Conservation (phyloP, 1,140 invertebrate genomes). For the Papilio helenus region DNA sequence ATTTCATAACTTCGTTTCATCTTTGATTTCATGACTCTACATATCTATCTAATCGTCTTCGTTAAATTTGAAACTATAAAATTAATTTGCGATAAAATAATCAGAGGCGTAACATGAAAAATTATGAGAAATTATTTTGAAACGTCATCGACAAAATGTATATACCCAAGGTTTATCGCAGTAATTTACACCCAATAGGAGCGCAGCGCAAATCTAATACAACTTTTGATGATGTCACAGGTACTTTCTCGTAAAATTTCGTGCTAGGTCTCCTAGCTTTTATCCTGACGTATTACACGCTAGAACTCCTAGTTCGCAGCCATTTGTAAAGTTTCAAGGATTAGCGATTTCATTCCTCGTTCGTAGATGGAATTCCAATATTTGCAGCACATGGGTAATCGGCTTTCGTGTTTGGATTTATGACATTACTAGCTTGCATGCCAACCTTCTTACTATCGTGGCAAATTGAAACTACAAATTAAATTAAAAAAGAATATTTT, state of each 20-base stretch:
- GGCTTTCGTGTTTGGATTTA: conserved; percentile 34
- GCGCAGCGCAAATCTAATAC: too few relatives aligned
- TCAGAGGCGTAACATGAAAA: too few relatives aligned
- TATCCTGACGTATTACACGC: not conserved
- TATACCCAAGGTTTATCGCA: too few relatives aligned
- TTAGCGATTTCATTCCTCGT: conserved; percentile 21
- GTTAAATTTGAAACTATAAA: not conserved
- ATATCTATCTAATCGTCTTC: not conserved
- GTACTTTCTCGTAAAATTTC: too few relatives aligned
- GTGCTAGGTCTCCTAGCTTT: too few relatives aligned
- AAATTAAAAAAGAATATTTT: not conserved
- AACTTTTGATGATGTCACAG: too few relatives aligned
- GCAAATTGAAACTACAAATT: not conserved
- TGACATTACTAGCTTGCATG: conserved; percentile 24
- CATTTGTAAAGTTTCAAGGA: conserved; percentile 18
- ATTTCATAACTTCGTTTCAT: conserved; percentile 16
- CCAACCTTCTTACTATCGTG: conserved; percentile 16
- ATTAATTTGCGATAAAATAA: too few relatives aligned
- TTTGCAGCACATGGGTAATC: not conserved
- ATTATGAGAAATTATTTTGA: too few relatives aligned
- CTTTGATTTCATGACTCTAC: conserved; percentile 11
- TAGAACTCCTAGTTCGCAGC: not conserved
- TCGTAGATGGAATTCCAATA: conserved; percentile 14
- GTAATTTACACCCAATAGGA: too few relatives aligned
- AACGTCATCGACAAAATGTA: too few relatives aligned